Percentiles rank a stretch among this genome's conserved stretches.
Evolutionary conservation across 2,797 vertebrate species (phyloP).

Genomic region (Ceryle rudis): DNA sequence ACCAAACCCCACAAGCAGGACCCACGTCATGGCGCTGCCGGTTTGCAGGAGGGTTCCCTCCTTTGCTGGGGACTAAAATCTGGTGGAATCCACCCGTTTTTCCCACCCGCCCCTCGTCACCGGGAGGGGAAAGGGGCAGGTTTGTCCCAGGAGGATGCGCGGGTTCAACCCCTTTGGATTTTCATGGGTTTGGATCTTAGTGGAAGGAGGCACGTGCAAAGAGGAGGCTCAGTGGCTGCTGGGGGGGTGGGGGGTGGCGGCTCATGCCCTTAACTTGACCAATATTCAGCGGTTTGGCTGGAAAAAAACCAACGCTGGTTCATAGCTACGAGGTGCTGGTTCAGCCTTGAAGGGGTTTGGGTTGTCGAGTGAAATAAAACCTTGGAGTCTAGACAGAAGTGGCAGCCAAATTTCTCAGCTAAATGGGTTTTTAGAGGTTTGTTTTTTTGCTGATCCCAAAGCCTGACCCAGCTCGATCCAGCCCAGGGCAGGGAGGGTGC

Average conservation of each 20-base stretch:
- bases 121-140: background rate
- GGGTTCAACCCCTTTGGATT: constrained; percentile 5
- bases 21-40: constrained; percentile 55
- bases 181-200: background rate
- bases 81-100: background rate
- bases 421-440: background rate
- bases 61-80: background rate
- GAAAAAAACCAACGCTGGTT: background rate
- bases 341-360: background rate
- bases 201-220: constrained; percentile 18
- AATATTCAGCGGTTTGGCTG: background rate
- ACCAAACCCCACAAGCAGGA: background rate
- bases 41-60: background rate
- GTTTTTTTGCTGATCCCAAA: background rate
- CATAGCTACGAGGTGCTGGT: background rate
- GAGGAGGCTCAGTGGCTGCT: background rate
- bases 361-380: rapidly evolving
- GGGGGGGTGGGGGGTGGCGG: background rate
- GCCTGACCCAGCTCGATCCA: background rate
- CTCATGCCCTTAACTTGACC: background rate
- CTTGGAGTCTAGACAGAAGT: rapidly evolving
- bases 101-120: no score
- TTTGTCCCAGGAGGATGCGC: background rate
- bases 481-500: background rate
- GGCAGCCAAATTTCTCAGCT: background rate